Conservation (phyloP, 2,888 invertebrate species). For the Lampropteryx suffumata region DNA sequence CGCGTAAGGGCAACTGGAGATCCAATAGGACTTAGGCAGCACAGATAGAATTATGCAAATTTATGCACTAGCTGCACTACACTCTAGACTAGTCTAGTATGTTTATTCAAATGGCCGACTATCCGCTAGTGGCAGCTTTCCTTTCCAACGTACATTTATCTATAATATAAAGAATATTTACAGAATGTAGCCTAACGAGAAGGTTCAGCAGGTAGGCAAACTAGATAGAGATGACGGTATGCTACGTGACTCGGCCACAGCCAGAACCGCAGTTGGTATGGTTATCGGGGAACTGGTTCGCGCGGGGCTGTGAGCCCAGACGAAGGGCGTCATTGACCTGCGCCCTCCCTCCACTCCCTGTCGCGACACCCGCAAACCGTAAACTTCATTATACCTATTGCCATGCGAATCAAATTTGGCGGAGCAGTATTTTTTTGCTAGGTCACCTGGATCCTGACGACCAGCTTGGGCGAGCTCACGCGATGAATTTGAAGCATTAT, state of each 20-base stretch:
- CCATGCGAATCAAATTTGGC: slow-evolving; percentile 71
- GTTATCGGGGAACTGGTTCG: slow-evolving; percentile 42
- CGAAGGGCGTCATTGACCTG: slow-evolving; percentile 80
- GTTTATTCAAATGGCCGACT: slow-evolving; percentile 1
- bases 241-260: slow-evolving; percentile 54
- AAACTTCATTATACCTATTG: slow-evolving; percentile 66
- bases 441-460: slow-evolving; percentile 20
- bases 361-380: slow-evolving; percentile 68
- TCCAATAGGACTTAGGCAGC: too few species aligned
- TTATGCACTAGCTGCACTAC: too few species aligned
- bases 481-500: neutral
- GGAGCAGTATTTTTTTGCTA: slow-evolving; percentile 58
- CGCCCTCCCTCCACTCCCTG: slow-evolving; percentile 49
- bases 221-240: slow-evolving; percentile 73
- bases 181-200: slow-evolving; percentile 56
- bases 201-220: slow-evolving; percentile 67
- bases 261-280: slow-evolving; percentile 31
- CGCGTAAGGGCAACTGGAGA: too few species aligned
- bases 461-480: neutral
- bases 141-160: slow-evolving; percentile 6
- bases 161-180: slow-evolving; percentile 22
- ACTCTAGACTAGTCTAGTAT: too few species aligned
- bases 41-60: too few species aligned
- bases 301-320: slow-evolving; percentile 58
- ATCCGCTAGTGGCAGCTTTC: slow-evolving; percentile 1